Conservation (phyloP, 2,888 invertebrate species). For the Neoaliturus tenellus region DNA sequence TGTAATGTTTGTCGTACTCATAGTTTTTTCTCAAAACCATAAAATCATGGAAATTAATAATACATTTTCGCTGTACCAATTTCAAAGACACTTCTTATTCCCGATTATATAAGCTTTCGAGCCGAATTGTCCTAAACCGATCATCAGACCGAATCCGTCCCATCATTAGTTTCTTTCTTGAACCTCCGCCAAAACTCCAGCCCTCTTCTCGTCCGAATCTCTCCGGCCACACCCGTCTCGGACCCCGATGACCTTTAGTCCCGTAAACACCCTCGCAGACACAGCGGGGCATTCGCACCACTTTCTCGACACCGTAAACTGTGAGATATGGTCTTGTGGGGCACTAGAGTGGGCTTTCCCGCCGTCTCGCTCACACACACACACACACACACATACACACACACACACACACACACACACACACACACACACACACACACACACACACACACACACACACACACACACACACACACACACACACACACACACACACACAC, state of each 20-base stretch:
- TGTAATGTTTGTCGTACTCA: too few species aligned
- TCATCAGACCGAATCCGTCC: too few species aligned
- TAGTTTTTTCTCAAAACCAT: too few species aligned
- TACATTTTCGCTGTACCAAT: too few species aligned
- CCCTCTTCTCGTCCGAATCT: background rate
- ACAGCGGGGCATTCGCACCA: background rate
- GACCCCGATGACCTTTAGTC: background rate
- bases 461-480: slow-evolving; percentile 23
- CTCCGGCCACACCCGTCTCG: background rate
- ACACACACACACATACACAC: background rate
- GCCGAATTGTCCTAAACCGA: too few species aligned
- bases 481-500: too few species aligned
- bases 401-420: slow-evolving; percentile 41
- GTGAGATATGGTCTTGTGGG: slow-evolving; percentile 26
- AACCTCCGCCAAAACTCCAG: background rate
- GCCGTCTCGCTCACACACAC: background rate
- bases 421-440: slow-evolving; percentile 22
- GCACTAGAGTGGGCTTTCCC: slow-evolving; percentile 18
- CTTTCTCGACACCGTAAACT: slow-evolving; percentile 8
- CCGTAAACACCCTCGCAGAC: background rate
- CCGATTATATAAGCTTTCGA: too few species aligned
- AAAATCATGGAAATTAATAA: too few species aligned
- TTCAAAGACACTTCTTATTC: too few species aligned
- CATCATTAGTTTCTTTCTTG: slow-evolving; percentile 6
- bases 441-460: slow-evolving; percentile 34